Evolutionary conservation across 2,113 vertebrate species (phyloP).

Genomic region (Ceyx melanurus): DNA sequence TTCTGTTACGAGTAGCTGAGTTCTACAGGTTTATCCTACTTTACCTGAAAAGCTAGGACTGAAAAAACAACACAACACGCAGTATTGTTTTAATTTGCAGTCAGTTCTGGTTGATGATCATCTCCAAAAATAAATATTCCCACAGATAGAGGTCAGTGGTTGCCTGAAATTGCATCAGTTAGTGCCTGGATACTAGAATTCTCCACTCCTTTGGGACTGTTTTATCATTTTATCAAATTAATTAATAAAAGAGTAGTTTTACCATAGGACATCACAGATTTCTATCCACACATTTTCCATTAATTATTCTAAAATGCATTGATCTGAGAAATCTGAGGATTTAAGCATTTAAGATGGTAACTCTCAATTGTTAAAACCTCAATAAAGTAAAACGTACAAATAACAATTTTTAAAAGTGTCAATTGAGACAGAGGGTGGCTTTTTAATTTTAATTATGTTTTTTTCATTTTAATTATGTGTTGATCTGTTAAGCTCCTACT

Average conservation of each 20-base stretch:
- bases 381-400: not conserved
- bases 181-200: constrained; percentile 53
- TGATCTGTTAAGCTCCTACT: constrained; percentile 56
- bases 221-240: constrained; percentile 77
- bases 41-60: not conserved
- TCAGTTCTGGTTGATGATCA: constrained; percentile 39
- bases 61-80: not conserved
- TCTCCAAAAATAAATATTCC: constrained; percentile 79
- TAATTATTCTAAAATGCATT: not conserved
- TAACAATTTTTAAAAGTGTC: not conserved
- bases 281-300: constrained; percentile 9
- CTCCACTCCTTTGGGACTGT: constrained; percentile 63
- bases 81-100: constrained; percentile 46
- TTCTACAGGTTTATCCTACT: not conserved
- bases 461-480: constrained; percentile 27
- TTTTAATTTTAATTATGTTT: not conserved
- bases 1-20: not conserved
- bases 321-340: not conserved
- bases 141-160: constrained; percentile 81
- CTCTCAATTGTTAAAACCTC: not conserved
- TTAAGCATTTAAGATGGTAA: not conserved
- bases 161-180: constrained; percentile 83
- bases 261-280: constrained; percentile 21
- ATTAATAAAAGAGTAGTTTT: constrained; percentile 57
- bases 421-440: not conserved